phyloP scores from a whole-genome alignment of 2,888 invertebrate species.

The Drosophila atripex region DNA sequence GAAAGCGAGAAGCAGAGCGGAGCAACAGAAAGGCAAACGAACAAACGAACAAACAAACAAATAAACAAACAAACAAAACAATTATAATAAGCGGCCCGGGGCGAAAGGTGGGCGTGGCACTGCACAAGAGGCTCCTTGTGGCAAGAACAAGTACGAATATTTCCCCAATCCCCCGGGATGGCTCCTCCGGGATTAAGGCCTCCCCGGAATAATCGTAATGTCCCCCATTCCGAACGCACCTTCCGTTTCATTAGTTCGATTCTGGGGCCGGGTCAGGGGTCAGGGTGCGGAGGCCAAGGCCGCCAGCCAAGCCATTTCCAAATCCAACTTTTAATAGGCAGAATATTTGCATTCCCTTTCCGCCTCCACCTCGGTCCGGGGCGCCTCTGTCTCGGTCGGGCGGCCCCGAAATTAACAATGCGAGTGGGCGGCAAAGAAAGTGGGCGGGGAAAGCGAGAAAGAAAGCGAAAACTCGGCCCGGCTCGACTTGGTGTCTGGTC shows the following conservation, averaged over 20 bases:
- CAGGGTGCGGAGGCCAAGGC: background rate
- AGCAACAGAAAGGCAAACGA: conserved; percentile 29
- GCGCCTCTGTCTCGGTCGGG: conserved; percentile 29
- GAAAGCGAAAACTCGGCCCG: conserved; percentile 41
- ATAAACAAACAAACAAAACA: conserved; percentile 54
- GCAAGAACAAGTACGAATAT: too few species aligned
- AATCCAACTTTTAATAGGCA: conserved; percentile 60
- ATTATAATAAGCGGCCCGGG: conserved; percentile 53
- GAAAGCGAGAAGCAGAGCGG: conserved; percentile 13
- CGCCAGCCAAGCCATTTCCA: conserved; percentile 50
- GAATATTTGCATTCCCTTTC: conserved; percentile 58
- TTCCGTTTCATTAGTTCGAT: conserved; percentile 26
- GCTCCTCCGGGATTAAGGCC: too few species aligned
- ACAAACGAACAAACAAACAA: conserved; percentile 18
- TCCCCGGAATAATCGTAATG: too few species aligned
- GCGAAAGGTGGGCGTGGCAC: conserved; percentile 18
- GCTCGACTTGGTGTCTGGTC: conserved; percentile 32
- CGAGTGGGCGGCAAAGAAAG: conserved; percentile 42
- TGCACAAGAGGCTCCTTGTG: background rate
- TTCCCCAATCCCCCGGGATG: too few species aligned
- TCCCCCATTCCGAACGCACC: too few species aligned
- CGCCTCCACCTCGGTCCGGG: too few species aligned
- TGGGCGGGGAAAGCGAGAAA: conserved; percentile 22
- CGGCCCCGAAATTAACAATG: conserved; percentile 54
- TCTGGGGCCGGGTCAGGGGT: conserved; percentile 23